Evolutionary conservation across 2,113 vertebrate genomes (phyloP).

Genomic region (Corvus moneduloides): DNA sequence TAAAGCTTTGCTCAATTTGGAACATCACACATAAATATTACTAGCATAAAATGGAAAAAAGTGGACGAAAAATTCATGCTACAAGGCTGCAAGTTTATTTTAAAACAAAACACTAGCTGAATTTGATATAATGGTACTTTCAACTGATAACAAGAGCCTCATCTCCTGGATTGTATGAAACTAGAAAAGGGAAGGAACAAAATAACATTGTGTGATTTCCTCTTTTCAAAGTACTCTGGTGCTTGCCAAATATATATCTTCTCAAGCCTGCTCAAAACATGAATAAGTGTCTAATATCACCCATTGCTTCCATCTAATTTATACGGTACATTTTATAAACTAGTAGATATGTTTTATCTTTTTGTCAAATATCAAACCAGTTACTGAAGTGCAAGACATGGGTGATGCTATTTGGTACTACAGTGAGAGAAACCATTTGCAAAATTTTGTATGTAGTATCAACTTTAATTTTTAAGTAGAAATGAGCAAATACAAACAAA

Average conservation of each 20-base stretch:
- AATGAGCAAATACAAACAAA: not conserved
- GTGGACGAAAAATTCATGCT: not conserved
- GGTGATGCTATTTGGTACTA: not conserved
- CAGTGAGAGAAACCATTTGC: not conserved
- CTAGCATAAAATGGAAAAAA: not conserved
- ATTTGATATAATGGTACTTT: not conserved
- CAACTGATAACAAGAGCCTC: not conserved
- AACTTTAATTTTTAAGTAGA: not conserved
- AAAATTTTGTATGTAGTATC: not conserved
- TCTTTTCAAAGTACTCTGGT: not conserved
- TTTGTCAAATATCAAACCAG: not conserved
- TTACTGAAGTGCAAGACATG: not conserved
- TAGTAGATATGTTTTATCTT: not conserved
- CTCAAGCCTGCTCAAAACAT: not conserved
- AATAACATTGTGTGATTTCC: not conserved
- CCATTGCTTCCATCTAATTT: not conserved
- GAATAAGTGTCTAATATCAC: not conserved
- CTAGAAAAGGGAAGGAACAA: not conserved
- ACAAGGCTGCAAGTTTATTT: not conserved
- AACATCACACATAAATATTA: not conserved
- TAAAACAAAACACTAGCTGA: not conserved
- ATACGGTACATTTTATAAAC: not conserved
- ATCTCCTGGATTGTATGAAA: not conserved
- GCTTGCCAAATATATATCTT: not conserved
- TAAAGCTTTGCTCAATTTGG: not conserved